Conservation (phyloP, 2,113 vertebrate genomes). For the Phrynocephalus versicolor region DNA sequence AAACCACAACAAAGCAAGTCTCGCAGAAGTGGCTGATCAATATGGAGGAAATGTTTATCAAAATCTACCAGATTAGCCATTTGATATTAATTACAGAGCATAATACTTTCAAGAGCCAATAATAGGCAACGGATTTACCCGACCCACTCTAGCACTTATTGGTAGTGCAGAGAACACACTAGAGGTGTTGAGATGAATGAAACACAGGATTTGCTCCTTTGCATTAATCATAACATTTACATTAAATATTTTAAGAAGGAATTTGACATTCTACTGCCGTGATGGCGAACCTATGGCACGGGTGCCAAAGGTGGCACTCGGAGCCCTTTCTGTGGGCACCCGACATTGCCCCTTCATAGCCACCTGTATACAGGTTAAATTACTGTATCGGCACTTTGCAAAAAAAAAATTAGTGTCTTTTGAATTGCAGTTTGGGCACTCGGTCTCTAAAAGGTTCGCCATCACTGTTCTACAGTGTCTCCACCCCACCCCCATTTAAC, state of each 20-base stretch:
- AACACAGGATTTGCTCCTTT: neutral
- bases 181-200: neutral
- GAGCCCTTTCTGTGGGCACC: no score
- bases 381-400: no score
- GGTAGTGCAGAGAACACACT: no score
- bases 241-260: conserved; percentile 2
- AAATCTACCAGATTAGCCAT: neutral
- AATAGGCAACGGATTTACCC: neutral
- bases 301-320: no score
- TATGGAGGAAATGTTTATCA: neutral
- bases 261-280: neutral
- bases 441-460: no score
- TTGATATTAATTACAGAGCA: neutral
- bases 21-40: neutral
- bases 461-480: no score
- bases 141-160: neutral
- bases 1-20: neutral
- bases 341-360: no score
- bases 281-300: no score
- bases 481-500: no score
- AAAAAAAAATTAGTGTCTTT: no score
- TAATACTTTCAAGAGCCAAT: neutral
- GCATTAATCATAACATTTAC: neutral
- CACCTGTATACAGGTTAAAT: no score
- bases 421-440: no score